A percentile compares a stretch with the other conserved stretches of the same genome.
Evolutionary conservation across 2,113 vertebrate species (phyloP).

Genomic region (Panthera uncia): DNA sequence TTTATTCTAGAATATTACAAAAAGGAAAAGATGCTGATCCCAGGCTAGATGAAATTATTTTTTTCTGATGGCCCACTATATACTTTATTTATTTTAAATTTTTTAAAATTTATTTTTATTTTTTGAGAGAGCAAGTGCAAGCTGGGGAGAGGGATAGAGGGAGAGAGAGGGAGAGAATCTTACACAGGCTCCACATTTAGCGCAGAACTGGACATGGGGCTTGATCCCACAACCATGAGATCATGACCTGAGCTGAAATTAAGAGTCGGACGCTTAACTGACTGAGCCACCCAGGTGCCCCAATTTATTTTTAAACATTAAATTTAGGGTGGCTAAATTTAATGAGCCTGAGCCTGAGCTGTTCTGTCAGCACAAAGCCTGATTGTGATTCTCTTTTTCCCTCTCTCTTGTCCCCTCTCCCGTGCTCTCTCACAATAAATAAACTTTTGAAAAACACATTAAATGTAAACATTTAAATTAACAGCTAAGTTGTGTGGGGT

Average conservation of each 20-base stretch:
- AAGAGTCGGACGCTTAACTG: neutral
- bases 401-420: no score
- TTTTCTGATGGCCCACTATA: neutral
- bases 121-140: neutral
- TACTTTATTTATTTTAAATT: constrained; percentile 29
- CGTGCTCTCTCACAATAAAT: no score
- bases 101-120: neutral
- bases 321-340: neutral
- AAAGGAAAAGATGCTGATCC: neutral
- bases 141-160: neutral
- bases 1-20: constrained; percentile 40
- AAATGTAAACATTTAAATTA: constrained; percentile 45
- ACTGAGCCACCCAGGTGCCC: neutral
- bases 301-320: constrained; percentile 32
- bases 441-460: neutral
- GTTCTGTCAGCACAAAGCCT: no score
- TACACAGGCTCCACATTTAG: neutral
- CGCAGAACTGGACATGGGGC: neutral
- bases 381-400: no score
- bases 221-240: neutral
- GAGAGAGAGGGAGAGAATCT: neutral
- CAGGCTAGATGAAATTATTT: neutral
- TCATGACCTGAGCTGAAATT: neutral
- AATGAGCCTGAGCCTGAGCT: no score
- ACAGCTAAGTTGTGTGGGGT: neutral